Percentiles rank a stretch among this genome's conserved stretches.
phyloP scores from a whole-genome alignment of 2,113 vertebrate species.

The Camarhynchus parvulus region DNA sequence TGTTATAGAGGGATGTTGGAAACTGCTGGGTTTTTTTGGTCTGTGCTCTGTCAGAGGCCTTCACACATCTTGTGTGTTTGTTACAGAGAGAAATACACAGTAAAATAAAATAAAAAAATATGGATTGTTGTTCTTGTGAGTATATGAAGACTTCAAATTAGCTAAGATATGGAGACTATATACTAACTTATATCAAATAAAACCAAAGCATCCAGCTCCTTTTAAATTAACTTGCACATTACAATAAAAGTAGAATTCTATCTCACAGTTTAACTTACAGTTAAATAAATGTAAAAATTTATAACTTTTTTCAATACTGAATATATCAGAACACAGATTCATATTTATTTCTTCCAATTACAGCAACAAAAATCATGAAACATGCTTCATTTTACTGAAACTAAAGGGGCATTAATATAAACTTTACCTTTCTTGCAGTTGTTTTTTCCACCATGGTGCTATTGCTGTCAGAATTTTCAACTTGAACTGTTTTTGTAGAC shows the following conservation, averaged over 20 bases:
- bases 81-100: background rate
- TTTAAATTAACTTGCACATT: background rate
- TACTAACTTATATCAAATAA: background rate
- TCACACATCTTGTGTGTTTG: background rate
- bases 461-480: constrained; percentile 90
- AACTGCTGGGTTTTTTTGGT: background rate
- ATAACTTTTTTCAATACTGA: background rate
- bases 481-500: constrained; percentile 81
- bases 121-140: background rate
- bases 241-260: background rate
- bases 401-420: background rate
- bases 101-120: background rate
- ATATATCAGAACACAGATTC: background rate
- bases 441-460: constrained; percentile 98
- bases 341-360: background rate
- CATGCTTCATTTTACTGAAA: background rate
- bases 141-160: background rate
- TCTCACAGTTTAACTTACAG: background rate
- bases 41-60: background rate
- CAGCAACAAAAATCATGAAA: background rate
- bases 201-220: background rate
- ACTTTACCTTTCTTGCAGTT: constrained; percentile 92
- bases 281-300: background rate
- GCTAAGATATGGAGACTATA: background rate
- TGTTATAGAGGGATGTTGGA: background rate